A percentile compares a stretch with the other conserved stretches of the same genome.
phyloP scores from a whole-genome alignment of 2,888 invertebrate genomes.

The Phymatocera aterrima region DNA sequence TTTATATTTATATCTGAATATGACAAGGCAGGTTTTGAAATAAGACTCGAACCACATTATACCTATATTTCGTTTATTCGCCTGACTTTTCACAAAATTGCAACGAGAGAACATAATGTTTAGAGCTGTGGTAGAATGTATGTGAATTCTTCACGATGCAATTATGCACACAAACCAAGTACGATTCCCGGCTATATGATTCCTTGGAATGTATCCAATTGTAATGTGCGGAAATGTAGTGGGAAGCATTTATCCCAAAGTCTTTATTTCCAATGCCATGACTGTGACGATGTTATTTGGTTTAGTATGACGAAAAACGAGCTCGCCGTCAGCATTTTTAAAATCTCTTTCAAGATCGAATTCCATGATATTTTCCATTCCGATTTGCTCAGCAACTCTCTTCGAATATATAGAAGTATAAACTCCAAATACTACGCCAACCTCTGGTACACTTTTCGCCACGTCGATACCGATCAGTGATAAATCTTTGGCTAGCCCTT shows the following conservation, averaged over 20 bases:
- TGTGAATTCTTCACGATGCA: too few relatives aligned
- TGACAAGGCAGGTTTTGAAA: too few relatives aligned
- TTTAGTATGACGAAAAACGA: constrained; percentile 48
- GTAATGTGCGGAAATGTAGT: too few relatives aligned
- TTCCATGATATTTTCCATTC: constrained; percentile 51
- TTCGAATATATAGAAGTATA: constrained; percentile 57
- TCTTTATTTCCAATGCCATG: constrained; percentile 50
- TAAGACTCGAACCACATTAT: too few relatives aligned
- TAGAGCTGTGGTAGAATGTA: too few relatives aligned
- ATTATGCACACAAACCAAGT: too few relatives aligned
- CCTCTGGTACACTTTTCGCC: constrained; percentile 45
- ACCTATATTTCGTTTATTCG: too few relatives aligned
- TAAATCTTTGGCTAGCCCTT: constrained; percentile 54
- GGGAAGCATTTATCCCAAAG: background rate
- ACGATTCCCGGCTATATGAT: too few relatives aligned
- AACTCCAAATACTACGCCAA: constrained; percentile 55
- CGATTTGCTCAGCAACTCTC: constrained; percentile 53
- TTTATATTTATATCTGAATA: too few relatives aligned
- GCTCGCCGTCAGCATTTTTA: constrained; percentile 33
- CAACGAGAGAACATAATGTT: too few relatives aligned
- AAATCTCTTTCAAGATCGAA: constrained; percentile 51
- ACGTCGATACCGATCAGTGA: constrained; percentile 51
- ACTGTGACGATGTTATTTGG: constrained; percentile 53
- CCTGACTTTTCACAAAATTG: too few relatives aligned
- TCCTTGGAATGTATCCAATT: too few relatives aligned